Conservation (phyloP, 2,113 vertebrate species). For the Arenaria interpres region DNA sequence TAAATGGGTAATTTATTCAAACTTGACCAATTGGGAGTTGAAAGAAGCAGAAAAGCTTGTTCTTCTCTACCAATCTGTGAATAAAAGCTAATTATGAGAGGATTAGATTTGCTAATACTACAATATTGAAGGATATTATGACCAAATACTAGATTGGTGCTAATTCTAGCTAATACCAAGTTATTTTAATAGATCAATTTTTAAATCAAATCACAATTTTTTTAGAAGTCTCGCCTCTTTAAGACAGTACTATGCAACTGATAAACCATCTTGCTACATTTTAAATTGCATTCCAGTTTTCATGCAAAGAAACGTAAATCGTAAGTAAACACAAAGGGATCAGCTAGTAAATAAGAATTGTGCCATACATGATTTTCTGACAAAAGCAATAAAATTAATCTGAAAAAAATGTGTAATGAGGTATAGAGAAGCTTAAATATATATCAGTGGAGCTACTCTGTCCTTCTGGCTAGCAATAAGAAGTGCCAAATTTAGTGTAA, state of each 20-base stretch:
- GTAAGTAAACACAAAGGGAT: conserved; percentile 34
- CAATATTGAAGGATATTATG: conserved; percentile 20
- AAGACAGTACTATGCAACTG: neutral
- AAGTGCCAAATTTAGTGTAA: conserved; percentile 65
- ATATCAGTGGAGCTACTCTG: conserved; percentile 13
- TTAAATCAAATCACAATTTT: neutral
- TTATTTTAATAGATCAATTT: conserved; percentile 16
- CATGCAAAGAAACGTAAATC: neutral
- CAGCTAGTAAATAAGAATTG: conserved; percentile 31
- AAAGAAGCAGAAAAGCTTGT: conserved; percentile 45
- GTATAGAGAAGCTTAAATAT: conserved; percentile 57
- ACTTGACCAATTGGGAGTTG: conserved; percentile 47
- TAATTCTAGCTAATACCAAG: neutral
- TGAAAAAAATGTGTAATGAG: conserved; percentile 31
- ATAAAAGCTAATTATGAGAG: conserved; percentile 59
- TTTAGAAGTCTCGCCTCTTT: neutral
- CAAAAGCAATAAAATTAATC: conserved; percentile 12
- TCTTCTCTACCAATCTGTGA: conserved; percentile 40
- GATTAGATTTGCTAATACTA: conserved; percentile 50
- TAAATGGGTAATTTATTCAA: conserved; percentile 60
- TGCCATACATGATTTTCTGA: conserved; percentile 27
- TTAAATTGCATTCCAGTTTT: neutral
- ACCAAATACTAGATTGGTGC: neutral
- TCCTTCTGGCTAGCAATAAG: conserved; percentile 64
- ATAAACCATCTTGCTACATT: neutral